A percentile compares a stretch with the other conserved stretches of the same genome.
Evolutionary conservation across 2,113 vertebrate species (phyloP).

Genomic region (Colossoma macropomum): DNA sequence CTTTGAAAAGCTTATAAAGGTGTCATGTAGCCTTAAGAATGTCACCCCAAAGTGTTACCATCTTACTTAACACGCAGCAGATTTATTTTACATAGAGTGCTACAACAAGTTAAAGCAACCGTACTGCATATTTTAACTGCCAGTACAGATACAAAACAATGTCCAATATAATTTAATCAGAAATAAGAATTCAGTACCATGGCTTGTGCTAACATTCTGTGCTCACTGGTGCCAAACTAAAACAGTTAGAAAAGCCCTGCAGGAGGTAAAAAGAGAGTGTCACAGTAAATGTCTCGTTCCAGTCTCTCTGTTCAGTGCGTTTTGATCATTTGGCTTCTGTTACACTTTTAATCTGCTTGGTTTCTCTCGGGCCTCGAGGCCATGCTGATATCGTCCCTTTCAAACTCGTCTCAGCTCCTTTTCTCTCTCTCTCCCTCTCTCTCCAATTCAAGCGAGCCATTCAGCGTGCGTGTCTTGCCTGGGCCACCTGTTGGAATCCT

Average conservation of each 20-base stretch:
- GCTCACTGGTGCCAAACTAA: not conserved
- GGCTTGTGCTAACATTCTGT: not conserved
- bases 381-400: constrained; percentile 12
- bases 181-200: constrained; percentile 1
- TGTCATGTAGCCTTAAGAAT: too few species aligned
- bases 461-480: not conserved
- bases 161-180: constrained; percentile 9
- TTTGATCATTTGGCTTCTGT: constrained; percentile 26
- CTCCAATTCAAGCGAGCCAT: not conserved
- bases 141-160: not conserved
- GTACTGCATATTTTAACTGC: not conserved
- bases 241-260: not conserved
- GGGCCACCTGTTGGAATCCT: not conserved
- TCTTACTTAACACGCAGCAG: too few species aligned
- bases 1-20: too few species aligned
- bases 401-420: not conserved
- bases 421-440: not conserved
- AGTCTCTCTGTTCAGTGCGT: constrained; percentile 4
- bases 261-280: not conserved
- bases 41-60: too few species aligned
- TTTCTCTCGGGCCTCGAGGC: constrained; percentile 9
- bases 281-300: not conserved
- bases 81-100: too few species aligned
- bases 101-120: too few species aligned
- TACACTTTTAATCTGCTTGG: constrained; percentile 16